Percentiles rank a stretch among this genome's conserved stretches.
Evolutionary conservation across 2,797 vertebrate genomes (phyloP).

Genomic region (Phaenicophaeus curvirostris): DNA sequence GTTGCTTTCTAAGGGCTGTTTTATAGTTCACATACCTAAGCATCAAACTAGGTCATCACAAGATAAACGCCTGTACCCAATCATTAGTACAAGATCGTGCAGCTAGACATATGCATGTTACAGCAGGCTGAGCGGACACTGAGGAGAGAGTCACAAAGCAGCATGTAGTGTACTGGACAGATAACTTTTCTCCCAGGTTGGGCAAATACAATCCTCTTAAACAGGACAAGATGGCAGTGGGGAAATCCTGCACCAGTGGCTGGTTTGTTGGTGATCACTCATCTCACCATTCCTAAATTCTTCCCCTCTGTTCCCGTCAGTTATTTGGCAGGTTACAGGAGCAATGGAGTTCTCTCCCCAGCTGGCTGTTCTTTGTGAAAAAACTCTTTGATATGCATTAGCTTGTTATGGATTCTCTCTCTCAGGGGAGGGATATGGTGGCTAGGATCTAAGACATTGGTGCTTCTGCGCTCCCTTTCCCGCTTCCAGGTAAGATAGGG

Average conservation of each 20-base stretch:
- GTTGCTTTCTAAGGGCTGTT: background rate
- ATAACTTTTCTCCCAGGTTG: background rate
- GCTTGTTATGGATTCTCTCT: conserved; percentile 79
- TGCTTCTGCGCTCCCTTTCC: conserved; percentile 88
- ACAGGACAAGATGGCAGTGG: background rate
- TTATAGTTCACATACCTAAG: background rate
- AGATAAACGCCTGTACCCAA: background rate
- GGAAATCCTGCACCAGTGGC: background rate
- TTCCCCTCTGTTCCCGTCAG: background rate
- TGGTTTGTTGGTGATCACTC: background rate
- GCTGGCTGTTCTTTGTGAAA: conserved; percentile 77
- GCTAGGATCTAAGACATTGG: conserved; percentile 94
- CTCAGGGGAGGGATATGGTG: conserved; percentile 88
- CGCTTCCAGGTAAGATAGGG: conserved; percentile 91
- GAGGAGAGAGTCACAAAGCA: background rate
- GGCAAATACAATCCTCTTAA: background rate
- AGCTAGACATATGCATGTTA: background rate
- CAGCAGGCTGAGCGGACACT: background rate
- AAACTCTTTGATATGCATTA: conserved; percentile 74
- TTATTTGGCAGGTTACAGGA: conserved; percentile 76
- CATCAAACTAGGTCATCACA: background rate
- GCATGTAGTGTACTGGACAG: background rate
- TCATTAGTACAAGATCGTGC: background rate
- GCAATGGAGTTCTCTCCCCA: conserved; percentile 90
- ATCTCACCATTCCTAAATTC: background rate